These are phyloP conservation scores for Chaetogeoica ovagalla DNA, from an alignment of 2,888 invertebrate genomes.

Conservation along the genomic window DNA sequence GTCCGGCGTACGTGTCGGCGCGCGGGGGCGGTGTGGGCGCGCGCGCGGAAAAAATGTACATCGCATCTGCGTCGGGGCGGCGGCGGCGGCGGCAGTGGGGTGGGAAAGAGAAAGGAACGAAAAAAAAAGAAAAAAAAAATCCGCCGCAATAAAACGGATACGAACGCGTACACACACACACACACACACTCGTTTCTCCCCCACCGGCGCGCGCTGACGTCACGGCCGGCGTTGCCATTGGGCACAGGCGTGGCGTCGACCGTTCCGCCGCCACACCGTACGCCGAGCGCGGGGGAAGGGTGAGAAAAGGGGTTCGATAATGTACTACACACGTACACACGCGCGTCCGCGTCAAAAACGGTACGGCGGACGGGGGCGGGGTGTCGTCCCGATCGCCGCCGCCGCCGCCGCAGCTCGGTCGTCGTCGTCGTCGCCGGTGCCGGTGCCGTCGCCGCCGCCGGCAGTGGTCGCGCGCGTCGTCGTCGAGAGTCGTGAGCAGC, in stretches of 20 bases:
- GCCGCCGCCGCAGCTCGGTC: neutral
- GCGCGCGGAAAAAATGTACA: neutral
- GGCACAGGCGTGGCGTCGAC: conserved; percentile 50
- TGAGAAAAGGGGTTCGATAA: conserved; percentile 48
- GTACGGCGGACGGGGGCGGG: conserved; percentile 7
- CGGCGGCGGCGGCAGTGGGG: neutral
- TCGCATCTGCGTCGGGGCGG: neutral
- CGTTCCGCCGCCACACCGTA: conserved; percentile 22
- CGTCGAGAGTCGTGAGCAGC: conserved; percentile 44
- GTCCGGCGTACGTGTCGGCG: neutral
- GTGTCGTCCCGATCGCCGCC: conserved; percentile 2
- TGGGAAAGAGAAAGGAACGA: neutral
- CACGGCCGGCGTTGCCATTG: conserved; percentile 52
- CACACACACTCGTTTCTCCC: too few relatives aligned
- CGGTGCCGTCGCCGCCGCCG: conserved; percentile 8
- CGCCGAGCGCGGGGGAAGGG: neutral
- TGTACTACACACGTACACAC: neutral
- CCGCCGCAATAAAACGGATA: too few relatives aligned
- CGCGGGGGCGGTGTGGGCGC: neutral
- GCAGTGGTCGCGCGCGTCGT: conserved; percentile 17
- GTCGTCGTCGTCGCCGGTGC: neutral
- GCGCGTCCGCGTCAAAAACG: neutral
- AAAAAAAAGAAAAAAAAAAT: neutral
- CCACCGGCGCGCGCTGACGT: conserved; percentile 16
- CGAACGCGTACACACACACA: too few relatives aligned